Evolutionary conservation across 1,140 invertebrate species (phyloP).

Genomic region (Bombus waltoni): DNA sequence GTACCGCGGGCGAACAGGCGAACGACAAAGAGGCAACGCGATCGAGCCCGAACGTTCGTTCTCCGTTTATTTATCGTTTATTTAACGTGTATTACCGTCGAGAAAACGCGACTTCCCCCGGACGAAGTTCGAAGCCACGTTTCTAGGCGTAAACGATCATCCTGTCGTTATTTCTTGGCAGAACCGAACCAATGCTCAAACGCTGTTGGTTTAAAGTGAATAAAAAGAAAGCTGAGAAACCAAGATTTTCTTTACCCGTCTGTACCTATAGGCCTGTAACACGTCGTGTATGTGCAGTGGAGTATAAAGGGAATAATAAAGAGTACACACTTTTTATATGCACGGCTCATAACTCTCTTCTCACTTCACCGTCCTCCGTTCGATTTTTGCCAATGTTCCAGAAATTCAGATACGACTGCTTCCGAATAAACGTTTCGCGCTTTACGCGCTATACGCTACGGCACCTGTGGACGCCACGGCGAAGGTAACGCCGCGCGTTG

Average conservation of each 20-base stretch:
- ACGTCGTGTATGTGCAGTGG: slow-evolving; percentile 63
- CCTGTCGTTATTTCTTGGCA: slow-evolving; percentile 64
- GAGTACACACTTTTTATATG: slow-evolving; percentile 69
- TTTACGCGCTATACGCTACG: too few relatives aligned
- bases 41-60: not conserved
- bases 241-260: slow-evolving; percentile 65
- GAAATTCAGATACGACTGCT: too few relatives aligned
- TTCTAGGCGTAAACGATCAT: slow-evolving; percentile 45
- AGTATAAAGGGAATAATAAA: slow-evolving; percentile 67
- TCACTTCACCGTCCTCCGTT: not conserved
- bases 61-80: not conserved
- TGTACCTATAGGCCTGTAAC: slow-evolving; percentile 70
- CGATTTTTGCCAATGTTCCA: too few relatives aligned
- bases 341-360: slow-evolving; percentile 58
- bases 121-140: slow-evolving; percentile 13
- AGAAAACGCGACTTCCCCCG: not conserved
- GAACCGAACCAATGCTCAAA: slow-evolving; percentile 70
- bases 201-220: slow-evolving; percentile 68
- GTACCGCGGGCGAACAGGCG: not conserved
- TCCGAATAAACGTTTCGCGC: too few relatives aligned
- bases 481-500: too few relatives aligned
- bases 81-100: not conserved
- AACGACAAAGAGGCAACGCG: not conserved
- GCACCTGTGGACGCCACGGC: too few relatives aligned
- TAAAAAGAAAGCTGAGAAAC: slow-evolving; percentile 66